Evolutionary conservation across 2,113 vertebrate species (phyloP), one percentile per base, ranked within the genome.

Genomic region (Patagioenas fasciata): DNA sequence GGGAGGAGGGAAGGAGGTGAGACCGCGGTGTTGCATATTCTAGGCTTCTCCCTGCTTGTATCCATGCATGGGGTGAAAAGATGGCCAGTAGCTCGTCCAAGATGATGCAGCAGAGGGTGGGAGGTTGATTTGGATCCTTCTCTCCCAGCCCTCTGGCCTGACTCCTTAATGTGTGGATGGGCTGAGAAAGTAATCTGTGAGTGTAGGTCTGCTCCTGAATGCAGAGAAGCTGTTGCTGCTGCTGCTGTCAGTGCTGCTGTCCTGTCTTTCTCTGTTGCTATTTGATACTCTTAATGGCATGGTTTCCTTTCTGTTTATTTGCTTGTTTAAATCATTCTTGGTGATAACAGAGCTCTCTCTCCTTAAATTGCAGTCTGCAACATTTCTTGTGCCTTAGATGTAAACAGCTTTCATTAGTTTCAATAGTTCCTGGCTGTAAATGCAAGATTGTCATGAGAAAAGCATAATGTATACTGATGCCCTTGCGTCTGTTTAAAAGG

Each of bases 271-370:
- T 64, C 23, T 42, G 50, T 64, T 74, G 62, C 53, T 88, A 62
- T 44, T 91, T 73, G 19, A 13, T 88, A 32, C 57, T 17, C 10
- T 85, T 87, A 89, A 64, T 51, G 40, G 54, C 38, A 64, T 44
- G 34, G 42, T 70, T 88, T 91, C 54, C 34, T 48, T 74, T 29
- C 69, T 69, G 53, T 56, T 77, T 47, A 25, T 48, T 44, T 82
- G 73, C 31, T 92, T 80, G 29, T 80, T 85, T 93, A 85, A 90
- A 57, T 58, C 23, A n/a, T 70, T 72, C 40, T 36, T 34, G 36
- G 19, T 80, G 54, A 73, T 80, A 88, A 83, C 1, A 70, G 40
- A 91, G 26, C 15, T 4, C 7, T 56, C 56, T 56, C 84, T 62
- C 64, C 29, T 26, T 78, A 91, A 93, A 81, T 8, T 79, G 56